Evolutionary conservation across 1,140 invertebrate species (phyloP).

Genomic region (Pomacea maculata): DNA sequence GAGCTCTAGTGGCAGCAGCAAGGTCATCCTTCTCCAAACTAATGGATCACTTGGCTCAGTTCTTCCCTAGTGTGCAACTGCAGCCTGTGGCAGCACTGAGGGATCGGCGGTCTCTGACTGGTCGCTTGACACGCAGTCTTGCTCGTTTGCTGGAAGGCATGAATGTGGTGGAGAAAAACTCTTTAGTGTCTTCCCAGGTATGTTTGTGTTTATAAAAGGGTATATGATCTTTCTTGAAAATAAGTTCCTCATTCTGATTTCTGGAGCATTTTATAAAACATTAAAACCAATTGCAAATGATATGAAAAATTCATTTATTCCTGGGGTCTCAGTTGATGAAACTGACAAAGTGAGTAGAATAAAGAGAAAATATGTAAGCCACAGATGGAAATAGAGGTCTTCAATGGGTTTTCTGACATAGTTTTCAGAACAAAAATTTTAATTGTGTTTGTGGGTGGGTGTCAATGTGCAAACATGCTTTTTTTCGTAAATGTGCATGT

Average conservation of each 20-base stretch:
- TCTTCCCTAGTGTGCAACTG: constrained; percentile 44
- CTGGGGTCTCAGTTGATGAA: too few species aligned
- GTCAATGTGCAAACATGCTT: too few species aligned
- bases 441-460: too few species aligned
- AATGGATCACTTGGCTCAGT: constrained; percentile 46
- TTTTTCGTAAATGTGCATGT: too few species aligned
- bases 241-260: neutral
- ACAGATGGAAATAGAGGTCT: too few species aligned
- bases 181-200: constrained; percentile 45
- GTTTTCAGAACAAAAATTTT: too few species aligned
- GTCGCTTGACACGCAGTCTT: constrained; percentile 44
- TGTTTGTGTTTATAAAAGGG: constrained; percentile 1
- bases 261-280: too few species aligned
- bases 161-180: constrained; percentile 37
- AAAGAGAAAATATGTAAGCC: too few species aligned
- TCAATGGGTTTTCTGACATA: too few species aligned
- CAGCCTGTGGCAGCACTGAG: constrained; percentile 38
- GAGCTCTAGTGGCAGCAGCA: constrained; percentile 51
- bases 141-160: constrained; percentile 29
- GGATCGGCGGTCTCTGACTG: constrained; percentile 49
- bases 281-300: too few species aligned
- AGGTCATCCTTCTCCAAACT: constrained; percentile 53
- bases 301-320: too few species aligned
- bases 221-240: neutral
- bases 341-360: too few species aligned